Conservation (phyloP, 2,113 vertebrate genomes). For the Ginglymostoma cirratum region DNA sequence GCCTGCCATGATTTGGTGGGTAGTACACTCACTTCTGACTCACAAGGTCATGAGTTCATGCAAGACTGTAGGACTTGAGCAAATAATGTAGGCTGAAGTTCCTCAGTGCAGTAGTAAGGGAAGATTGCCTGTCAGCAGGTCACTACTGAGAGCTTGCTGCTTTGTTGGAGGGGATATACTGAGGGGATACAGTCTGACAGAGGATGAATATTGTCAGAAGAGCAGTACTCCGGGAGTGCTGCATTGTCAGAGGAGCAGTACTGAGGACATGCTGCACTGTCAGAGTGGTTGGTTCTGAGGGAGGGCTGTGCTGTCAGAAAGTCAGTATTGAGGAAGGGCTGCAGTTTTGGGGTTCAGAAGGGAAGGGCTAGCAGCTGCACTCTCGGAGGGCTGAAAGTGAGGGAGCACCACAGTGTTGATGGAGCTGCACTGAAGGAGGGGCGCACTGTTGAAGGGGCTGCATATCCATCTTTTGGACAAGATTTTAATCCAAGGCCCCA, state of each 20-base stretch:
- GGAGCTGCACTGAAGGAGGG: too few species aligned
- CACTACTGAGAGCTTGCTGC: neutral
- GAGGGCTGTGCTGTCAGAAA: neutral
- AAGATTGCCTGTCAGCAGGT: too few species aligned
- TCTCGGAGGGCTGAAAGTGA: too few species aligned
- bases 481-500: neutral
- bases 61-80: neutral
- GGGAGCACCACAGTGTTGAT: too few species aligned
- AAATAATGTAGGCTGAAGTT: neutral
- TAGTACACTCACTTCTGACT: neutral
- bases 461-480: neutral
- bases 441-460: too few species aligned
- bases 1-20: neutral
- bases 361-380: too few species aligned
- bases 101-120: neutral
- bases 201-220: too few species aligned
- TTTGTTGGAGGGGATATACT: neutral
- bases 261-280: neutral
- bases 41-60: neutral
- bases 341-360: neutral
- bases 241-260: neutral
- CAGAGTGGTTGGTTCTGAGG: neutral
- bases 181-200: too few species aligned
- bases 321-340: neutral
- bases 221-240: neutral